phyloP scores from a whole-genome alignment of 2,888 invertebrate genomes.

The Nephrotoma flavescens region DNA sequence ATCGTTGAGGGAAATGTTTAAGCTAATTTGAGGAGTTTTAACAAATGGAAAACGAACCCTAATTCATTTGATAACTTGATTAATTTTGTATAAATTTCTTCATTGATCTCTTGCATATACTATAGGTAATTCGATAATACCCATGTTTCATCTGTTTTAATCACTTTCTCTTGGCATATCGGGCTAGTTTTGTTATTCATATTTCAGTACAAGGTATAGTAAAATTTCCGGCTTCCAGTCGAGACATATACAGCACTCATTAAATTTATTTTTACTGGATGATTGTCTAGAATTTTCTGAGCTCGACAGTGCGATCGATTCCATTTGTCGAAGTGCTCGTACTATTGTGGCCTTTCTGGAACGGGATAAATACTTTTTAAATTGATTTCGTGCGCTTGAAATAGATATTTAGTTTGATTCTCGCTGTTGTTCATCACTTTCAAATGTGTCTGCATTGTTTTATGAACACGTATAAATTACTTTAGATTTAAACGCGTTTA shows the following conservation, averaged over 20 bases:
- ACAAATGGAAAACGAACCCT: no score
- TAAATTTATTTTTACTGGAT: slow-evolving; percentile 24
- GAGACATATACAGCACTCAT: slow-evolving; percentile 58
- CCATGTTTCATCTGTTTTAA: slow-evolving; percentile 51
- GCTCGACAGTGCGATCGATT: slow-evolving; percentile 15
- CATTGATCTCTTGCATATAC: no score
- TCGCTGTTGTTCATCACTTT: slow-evolving; percentile 24
- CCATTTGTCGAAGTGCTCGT: slow-evolving; percentile 29
- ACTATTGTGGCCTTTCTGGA: not conserved
- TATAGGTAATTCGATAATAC: slow-evolving; percentile 47
- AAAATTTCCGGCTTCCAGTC: slow-evolving; percentile 52
- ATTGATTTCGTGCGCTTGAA: not conserved
- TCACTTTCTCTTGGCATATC: slow-evolving; percentile 46
- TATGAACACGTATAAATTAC: no score
- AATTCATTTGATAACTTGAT: no score
- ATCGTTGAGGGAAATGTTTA: no score
- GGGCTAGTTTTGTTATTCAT: slow-evolving; percentile 54
- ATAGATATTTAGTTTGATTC: slow-evolving; percentile 15
- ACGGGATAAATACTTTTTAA: not conserved
- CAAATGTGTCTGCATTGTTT: no score
- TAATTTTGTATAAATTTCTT: no score
- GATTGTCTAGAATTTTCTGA: slow-evolving; percentile 17
- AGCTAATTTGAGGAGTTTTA: no score
- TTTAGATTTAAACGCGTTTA: no score
- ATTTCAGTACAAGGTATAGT: slow-evolving; percentile 55